Conservation (phyloP, 92 coral and sea anemone species). For the Epizoanthus stellaris region DNA sequence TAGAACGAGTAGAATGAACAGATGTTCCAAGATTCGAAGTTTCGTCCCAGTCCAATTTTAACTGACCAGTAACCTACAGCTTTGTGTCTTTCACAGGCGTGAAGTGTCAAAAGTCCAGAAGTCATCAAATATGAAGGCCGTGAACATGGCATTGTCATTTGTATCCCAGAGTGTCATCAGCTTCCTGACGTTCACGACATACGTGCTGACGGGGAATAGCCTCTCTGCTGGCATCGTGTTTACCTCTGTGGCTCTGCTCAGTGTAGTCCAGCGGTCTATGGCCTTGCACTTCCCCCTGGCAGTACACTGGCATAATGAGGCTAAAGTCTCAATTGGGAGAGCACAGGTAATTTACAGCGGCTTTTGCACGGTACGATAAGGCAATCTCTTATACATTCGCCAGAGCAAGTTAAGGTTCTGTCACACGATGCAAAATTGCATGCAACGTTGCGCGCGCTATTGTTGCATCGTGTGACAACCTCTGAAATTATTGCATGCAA, state of each 20-base stretch:
- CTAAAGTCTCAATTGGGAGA: conserved; percentile 68
- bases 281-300: conserved; percentile 69
- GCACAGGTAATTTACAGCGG: conserved; percentile 63
- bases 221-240: conserved; percentile 82
- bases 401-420: no score
- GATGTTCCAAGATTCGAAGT: no score
- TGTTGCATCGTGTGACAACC: no score
- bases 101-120: conserved; percentile 71
- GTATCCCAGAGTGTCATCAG: conserved; percentile 68
- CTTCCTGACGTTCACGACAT: conserved; percentile 74
- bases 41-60: neutral
- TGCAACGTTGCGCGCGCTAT: no score
- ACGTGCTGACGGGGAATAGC: conserved; percentile 78
- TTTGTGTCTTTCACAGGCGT: conserved; percentile 48
- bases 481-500: no score
- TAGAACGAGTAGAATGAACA: no score
- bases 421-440: no score
- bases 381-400: no score
- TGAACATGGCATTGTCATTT: conserved; percentile 74
- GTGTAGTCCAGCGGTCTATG: conserved; percentile 64
- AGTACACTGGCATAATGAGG: conserved; percentile 66
- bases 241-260: conserved; percentile 76
- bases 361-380: no score
- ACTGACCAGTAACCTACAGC: neutral
- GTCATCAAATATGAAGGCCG: conserved; percentile 69